phyloP scores from a whole-genome alignment of 2,113 vertebrate genomes.

The Jacana jacana region DNA sequence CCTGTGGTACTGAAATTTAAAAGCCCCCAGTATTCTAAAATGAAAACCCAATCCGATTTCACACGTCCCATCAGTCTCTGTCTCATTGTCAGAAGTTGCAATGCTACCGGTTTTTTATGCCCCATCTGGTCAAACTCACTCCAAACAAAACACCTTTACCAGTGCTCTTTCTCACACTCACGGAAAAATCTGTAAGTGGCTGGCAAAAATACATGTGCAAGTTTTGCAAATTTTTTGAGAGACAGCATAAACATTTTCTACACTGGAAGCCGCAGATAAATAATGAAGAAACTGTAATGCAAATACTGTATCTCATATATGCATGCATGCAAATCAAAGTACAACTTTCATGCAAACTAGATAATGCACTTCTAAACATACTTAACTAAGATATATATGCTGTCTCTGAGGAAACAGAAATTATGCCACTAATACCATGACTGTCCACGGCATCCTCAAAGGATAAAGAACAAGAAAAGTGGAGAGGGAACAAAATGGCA shows the following conservation, averaged over 20 bases:
- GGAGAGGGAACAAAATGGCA: background rate
- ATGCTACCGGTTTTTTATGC: background rate
- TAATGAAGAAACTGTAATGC: background rate
- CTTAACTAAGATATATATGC: background rate
- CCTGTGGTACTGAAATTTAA: background rate
- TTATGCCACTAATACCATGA: conserved; percentile 6
- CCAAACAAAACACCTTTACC: background rate
- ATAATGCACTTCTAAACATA: background rate
- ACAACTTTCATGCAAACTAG: conserved; percentile 21
- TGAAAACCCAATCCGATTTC: background rate
- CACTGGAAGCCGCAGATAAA: background rate
- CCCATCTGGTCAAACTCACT: background rate
- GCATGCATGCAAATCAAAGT: conserved; percentile 34
- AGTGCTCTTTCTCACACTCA: background rate
- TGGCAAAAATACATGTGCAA: background rate
- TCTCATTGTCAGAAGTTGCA: background rate
- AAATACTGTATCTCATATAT: conserved; percentile 40
- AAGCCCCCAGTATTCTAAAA: background rate
- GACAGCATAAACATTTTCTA: background rate
- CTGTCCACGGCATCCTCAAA: conserved; percentile 16
- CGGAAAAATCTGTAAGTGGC: background rate
- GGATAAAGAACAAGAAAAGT: background rate
- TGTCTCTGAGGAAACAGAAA: background rate
- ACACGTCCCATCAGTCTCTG: background rate
- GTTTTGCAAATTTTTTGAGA: background rate